Conservation (phyloP, 2,113 vertebrate species). For the Ptyas mucosa region DNA sequence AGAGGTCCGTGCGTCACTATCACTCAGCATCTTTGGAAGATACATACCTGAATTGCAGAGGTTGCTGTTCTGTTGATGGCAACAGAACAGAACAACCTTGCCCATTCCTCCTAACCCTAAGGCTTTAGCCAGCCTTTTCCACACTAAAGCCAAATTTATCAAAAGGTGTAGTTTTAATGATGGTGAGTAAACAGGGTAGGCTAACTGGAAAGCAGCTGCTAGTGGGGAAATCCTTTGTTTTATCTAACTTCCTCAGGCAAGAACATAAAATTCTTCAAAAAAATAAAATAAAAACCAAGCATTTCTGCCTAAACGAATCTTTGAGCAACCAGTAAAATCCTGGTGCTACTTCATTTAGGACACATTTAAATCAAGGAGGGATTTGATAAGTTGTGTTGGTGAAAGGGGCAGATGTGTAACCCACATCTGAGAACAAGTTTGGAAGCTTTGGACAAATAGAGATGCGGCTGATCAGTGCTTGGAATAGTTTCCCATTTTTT, state of each 20-base stretch:
- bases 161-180: background rate
- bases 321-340: background rate
- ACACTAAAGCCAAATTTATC: background rate
- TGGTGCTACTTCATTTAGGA: background rate
- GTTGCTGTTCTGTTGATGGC: background rate
- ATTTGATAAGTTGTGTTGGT: background rate
- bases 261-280: background rate
- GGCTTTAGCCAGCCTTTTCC: background rate
- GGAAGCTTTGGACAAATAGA: background rate
- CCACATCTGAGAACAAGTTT: background rate
- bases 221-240: background rate
- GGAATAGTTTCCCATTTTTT: background rate
- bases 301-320: background rate
- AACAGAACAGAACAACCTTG: background rate
- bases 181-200: background rate
- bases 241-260: background rate
- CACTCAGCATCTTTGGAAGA: background rate
- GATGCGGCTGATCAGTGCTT: background rate
- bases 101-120: background rate
- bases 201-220: background rate
- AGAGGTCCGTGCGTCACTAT: background rate
- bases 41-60: background rate
- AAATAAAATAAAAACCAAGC: background rate
- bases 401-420: background rate
- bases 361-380: background rate